Evolutionary conservation across 2,888 invertebrate genomes (phyloP), one percentile per base, ranked within the genome.

Genomic region (Spisula subtruncata): DNA sequence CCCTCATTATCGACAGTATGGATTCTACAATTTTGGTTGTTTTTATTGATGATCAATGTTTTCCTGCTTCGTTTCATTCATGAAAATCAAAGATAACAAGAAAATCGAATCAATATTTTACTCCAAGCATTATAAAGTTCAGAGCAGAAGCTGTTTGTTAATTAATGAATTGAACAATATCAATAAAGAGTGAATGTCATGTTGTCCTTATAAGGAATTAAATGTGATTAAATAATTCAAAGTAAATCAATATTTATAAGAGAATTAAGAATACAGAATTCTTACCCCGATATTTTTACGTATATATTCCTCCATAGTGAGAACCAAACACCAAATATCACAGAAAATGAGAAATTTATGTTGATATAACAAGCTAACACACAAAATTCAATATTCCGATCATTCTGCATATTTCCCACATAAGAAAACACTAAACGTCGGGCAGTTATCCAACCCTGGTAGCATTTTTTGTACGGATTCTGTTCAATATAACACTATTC

Each of bases 231-330:
- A 66, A 66, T 25, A 75, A 25, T 35, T 75, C 35, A 81, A n/a
- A n/a, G n/a, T n/a, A n/a, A n/a, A n/a, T n/a, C n/a, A n/a, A n/a
- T n/a, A n/a, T n/a, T n/a, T n/a, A n/a, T n/a, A n/a, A n/a, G n/a
- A n/a, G n/a, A n/a, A n/a, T n/a, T n/a, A n/a, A n/a, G n/a, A n/a
- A 81, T 16, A 81, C 12, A 12, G 48, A 51, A 54, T 8, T 75
- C 90, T 89, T 89, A 92, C 92, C 89, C 92, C 92, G 18, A 92
- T 82, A 87, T 92, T 92, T 86, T 90, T 92, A 48, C 92, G 66
- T 56, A 92, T 92, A 89, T 92, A 92, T 89, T 92, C 92, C 88
- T 92, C 92, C 92, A 92, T 92, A 54, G 14, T 89, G 18, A 83
- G 5, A 56, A 81, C 14, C 25, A 46, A 32, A 35, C 75, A 75